Evolutionary conservation across 2,113 vertebrate genomes (phyloP).

Genomic region (Bagarius yarrelli): DNA sequence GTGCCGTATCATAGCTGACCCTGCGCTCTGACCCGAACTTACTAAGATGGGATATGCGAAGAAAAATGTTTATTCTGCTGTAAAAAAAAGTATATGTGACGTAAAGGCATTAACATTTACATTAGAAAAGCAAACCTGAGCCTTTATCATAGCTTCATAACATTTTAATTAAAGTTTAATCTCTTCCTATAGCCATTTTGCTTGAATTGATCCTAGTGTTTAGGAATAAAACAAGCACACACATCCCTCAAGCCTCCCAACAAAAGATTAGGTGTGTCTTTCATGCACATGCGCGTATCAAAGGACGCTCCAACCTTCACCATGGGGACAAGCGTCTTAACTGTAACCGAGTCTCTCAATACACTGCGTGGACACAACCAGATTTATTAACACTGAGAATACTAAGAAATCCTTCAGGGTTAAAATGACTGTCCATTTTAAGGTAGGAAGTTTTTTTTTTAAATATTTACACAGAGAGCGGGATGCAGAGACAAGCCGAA

Average conservation of each 20-base stretch:
- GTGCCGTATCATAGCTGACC: too few relatives aligned
- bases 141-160: too few relatives aligned
- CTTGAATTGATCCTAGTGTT: neutral
- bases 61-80: too few relatives aligned
- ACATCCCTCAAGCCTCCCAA: neutral
- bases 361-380: neutral
- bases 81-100: too few relatives aligned
- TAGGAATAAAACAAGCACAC: neutral
- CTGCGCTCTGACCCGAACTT: too few relatives aligned
- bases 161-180: neutral
- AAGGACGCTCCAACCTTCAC: conserved; percentile 44
- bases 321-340: conserved; percentile 37
- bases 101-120: too few relatives aligned
- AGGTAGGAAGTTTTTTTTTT: conserved; percentile 38
- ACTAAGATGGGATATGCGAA: too few relatives aligned
- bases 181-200: neutral
- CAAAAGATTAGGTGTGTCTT: conserved; percentile 23
- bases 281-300: conserved; percentile 46
- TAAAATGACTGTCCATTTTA: conserved; percentile 51
- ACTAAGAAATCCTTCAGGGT: neutral
- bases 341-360: conserved; percentile 15
- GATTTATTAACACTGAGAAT: neutral
- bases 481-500: neutral
- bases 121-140: too few relatives aligned
- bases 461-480: neutral